Evolutionary conservation across 1,140 invertebrate species (phyloP).

Genomic region (Trachymyrmex septentrionalis): DNA sequence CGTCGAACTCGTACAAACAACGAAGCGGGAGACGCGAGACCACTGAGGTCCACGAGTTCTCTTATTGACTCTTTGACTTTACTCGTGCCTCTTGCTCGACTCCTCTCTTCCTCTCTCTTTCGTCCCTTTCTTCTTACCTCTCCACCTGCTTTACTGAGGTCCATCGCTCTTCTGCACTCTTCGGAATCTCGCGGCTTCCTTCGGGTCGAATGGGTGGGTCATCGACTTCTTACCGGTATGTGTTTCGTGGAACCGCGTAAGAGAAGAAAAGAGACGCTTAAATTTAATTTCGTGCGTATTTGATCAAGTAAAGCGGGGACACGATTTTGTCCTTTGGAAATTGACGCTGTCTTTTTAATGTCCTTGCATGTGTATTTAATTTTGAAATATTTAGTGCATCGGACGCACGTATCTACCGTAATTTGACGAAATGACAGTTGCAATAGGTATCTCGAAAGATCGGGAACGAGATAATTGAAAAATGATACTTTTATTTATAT

Average conservation of each 20-base stretch:
- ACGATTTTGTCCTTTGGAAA: conserved; percentile 52
- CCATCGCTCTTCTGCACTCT: conserved; percentile 61
- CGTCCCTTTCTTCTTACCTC: conserved; percentile 43
- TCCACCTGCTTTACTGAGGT: conserved; percentile 39
- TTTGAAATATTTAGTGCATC: neutral
- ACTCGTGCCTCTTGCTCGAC: conserved; percentile 72
- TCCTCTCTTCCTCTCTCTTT: neutral
- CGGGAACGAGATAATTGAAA: neutral
- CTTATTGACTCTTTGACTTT: conserved; percentile 84
- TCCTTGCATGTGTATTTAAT: conserved; percentile 6
- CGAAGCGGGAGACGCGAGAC: conserved; percentile 66
- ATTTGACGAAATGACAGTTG: conserved; percentile 2
- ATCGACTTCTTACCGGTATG: conserved; percentile 73
- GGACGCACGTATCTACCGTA: neutral
- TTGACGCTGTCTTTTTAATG: conserved; percentile 40
- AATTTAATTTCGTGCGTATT: conserved; percentile 72
- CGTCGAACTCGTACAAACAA: conserved; percentile 83
- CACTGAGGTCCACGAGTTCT: conserved; percentile 69
- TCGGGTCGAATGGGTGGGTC: conserved; percentile 72
- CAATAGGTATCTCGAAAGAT: neutral
- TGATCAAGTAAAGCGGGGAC: conserved; percentile 57
- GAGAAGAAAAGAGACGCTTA: conserved; percentile 66
- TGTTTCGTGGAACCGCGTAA: conserved; percentile 73
- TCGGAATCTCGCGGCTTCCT: conserved; percentile 64
- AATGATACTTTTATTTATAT: conserved; percentile 17